These are phyloP conservation scores for Oryctes rhinoceros DNA, from an alignment of 1,140 invertebrate genomes.

Conservation along the genomic window DNA sequence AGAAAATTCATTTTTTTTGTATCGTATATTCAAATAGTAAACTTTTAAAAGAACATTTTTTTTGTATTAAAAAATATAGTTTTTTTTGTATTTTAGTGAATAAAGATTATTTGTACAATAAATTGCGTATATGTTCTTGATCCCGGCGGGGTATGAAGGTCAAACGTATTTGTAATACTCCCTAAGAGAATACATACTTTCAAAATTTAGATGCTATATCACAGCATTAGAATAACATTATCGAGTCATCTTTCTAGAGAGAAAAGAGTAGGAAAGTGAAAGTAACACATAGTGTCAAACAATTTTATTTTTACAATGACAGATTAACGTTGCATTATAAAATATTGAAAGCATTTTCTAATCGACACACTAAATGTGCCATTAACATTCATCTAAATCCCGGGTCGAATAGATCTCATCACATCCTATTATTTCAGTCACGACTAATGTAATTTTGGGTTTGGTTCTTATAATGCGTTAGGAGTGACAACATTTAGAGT, in stretches of 20 bases:
- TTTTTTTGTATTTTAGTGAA: too few relatives aligned
- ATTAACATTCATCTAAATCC: neutral
- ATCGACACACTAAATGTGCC: neutral
- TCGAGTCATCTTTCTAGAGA: neutral
- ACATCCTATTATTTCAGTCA: neutral
- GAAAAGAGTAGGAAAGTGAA: neutral
- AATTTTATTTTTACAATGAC: neutral
- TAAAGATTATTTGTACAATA: too few relatives aligned
- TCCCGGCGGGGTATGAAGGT: too few relatives aligned
- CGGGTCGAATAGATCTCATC: neutral
- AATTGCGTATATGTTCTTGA: too few relatives aligned
- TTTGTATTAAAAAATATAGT: too few relatives aligned
- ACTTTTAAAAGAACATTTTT: too few relatives aligned
- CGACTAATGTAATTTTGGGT: constrained; percentile 11
- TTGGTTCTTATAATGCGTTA: neutral
- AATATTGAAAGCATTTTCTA: neutral
- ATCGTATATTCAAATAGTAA: too few relatives aligned
- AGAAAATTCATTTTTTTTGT: too few relatives aligned
- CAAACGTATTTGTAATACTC: too few relatives aligned
- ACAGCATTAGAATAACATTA: neutral
- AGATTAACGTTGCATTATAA: neutral
- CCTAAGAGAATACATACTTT: neutral
- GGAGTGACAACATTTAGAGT: neutral
- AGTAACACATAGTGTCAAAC: neutral
- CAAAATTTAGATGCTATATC: neutral